These are phyloP conservation scores for Trissolcus basalis DNA, from an alignment of 1,140 invertebrate genomes.

Conservation along the genomic window DNA sequence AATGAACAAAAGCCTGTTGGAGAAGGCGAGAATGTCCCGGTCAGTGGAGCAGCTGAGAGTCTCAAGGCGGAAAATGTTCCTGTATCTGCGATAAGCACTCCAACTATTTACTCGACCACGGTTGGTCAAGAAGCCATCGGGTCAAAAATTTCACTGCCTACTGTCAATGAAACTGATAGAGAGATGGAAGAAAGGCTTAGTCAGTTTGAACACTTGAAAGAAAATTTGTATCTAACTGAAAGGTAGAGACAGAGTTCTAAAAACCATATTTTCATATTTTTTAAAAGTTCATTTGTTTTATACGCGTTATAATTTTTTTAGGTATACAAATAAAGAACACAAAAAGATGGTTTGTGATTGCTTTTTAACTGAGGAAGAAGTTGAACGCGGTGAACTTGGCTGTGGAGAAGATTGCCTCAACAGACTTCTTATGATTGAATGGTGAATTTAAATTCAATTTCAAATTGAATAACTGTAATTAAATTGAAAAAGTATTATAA, in stretches of 20 bases:
- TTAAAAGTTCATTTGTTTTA: too few species aligned
- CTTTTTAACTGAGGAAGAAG: slow-evolving; percentile 91
- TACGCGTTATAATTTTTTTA: too few species aligned
- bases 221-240: slow-evolving; percentile 90
- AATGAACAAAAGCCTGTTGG: background rate
- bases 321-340: slow-evolving; percentile 89
- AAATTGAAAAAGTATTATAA: slow-evolving; percentile 1
- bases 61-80: slow-evolving; percentile 6
- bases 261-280: too few species aligned
- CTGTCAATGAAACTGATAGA: slow-evolving; percentile 70
- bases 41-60: background rate
- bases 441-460: slow-evolving; percentile 76
- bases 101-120: slow-evolving; percentile 39
- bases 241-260: too few species aligned
- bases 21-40: background rate
- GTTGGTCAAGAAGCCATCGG: slow-evolving; percentile 57
- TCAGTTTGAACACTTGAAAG: slow-evolving; percentile 86
- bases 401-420: slow-evolving; percentile 98
- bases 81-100: background rate
- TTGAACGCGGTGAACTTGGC: slow-evolving; percentile 86
- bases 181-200: slow-evolving; percentile 85
- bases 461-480: background rate
- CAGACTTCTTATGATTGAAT: slow-evolving; percentile 98
- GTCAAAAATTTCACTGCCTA: slow-evolving; percentile 66
- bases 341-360: slow-evolving; percentile 97